Percentiles rank a stretch among this genome's conserved stretches.
Conservation (phyloP, 2,888 invertebrate species). For the Eristalis tenax region DNA sequence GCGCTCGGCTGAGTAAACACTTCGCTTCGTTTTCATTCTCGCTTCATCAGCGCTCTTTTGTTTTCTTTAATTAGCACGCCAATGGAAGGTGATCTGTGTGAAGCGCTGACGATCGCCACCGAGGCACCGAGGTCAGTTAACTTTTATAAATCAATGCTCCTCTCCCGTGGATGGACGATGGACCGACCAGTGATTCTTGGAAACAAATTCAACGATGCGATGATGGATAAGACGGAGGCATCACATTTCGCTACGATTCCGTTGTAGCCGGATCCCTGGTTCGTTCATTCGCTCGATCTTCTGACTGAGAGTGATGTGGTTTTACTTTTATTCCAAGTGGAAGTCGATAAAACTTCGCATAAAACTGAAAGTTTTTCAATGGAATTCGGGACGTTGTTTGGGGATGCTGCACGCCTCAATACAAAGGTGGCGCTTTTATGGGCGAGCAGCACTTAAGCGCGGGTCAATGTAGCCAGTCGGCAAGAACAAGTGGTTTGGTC, state of each 20-base stretch:
- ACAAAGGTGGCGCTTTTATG: neutral
- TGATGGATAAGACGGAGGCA: neutral
- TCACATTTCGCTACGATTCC: neutral
- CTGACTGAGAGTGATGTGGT: neutral
- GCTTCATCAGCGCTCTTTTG: conserved; percentile 6
- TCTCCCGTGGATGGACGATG: neutral
- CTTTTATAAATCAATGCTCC: conserved; percentile 48
- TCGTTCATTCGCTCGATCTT: neutral
- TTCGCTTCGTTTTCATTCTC: neutral
- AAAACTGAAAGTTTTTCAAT: conserved; percentile 13
- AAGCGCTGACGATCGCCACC: conserved; percentile 17
- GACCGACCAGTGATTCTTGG: conserved; percentile 11
- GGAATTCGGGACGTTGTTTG: neutral
- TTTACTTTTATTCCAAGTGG: conserved; percentile 24
- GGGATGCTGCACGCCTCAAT: neutral
- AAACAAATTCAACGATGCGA: conserved; percentile 8
- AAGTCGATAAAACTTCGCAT: conserved; percentile 8
- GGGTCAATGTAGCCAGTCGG: neutral
- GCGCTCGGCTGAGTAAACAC: conserved; percentile 12
- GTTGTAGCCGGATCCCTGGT: neutral
- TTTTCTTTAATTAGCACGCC: conserved; percentile 41
- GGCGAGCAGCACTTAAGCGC: neutral
- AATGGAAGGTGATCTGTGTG: conserved; percentile 41
- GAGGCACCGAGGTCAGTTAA: conserved; percentile 51
- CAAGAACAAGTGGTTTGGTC: neutral